phyloP scores from a whole-genome alignment of 1,140 invertebrate species.

The Halictus rubicundus region DNA sequence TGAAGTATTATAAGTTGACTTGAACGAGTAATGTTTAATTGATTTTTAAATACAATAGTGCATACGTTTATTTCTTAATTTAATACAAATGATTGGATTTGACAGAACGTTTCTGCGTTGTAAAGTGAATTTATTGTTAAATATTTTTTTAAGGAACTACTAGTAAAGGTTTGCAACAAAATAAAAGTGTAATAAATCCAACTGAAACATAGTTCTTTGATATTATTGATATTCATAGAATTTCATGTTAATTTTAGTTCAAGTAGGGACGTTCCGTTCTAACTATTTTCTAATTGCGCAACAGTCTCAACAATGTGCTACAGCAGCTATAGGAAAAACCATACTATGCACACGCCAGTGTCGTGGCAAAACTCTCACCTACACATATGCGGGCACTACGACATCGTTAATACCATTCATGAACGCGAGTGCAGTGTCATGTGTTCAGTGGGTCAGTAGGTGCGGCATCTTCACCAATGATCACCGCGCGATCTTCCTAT shows the following conservation, averaged over 20 bases:
- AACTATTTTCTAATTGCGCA: constrained; percentile 37
- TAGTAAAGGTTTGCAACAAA: no score
- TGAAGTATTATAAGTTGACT: no score
- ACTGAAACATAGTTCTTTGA: no score
- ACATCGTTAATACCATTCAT: not conserved
- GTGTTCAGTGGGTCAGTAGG: constrained; percentile 42
- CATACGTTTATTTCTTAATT: no score
- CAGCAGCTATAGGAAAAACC: constrained; percentile 13
- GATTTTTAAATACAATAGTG: no score
- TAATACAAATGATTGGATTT: no score
- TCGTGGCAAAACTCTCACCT: not conserved
- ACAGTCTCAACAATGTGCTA: constrained; percentile 5
- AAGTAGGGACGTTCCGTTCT: not conserved
- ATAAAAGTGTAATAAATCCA: no score
- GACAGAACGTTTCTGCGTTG: no score
- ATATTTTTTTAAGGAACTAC: no score
- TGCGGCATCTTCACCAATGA: constrained; percentile 32
- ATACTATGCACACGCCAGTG: not conserved
- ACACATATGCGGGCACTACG: not conserved
- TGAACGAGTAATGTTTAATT: no score
- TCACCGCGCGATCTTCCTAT: constrained; percentile 25
- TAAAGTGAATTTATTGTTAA: no score
- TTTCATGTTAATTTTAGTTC: not conserved
- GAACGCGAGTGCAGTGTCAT: not conserved
- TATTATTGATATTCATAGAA: no score